phyloP scores from a whole-genome alignment of 2,888 invertebrate genomes.

The Himalopsyche anomala region DNA sequence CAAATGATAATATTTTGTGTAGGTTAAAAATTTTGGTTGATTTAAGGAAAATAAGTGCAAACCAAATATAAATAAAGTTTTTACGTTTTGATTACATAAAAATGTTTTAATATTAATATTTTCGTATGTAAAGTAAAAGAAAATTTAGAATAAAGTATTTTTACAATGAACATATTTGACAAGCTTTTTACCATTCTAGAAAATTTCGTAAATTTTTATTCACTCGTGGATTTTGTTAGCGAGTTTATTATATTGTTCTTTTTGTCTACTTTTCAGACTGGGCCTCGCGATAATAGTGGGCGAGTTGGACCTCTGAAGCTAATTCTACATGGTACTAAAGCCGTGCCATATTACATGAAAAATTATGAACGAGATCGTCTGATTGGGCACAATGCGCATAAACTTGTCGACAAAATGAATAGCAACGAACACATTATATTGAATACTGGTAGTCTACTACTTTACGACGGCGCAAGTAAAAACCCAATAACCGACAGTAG shows the following conservation, averaged over 20 bases:
- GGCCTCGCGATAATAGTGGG: slow-evolving; percentile 76
- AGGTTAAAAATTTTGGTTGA: no score
- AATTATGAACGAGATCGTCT: slow-evolving; percentile 64
- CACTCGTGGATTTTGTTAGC: no score
- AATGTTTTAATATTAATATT: no score
- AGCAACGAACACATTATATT: neutral
- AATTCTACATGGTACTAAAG: slow-evolving; percentile 84
- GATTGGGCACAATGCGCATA: slow-evolving; percentile 2
- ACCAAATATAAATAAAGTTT: no score
- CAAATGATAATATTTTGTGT: no score
- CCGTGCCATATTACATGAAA: slow-evolving; percentile 80
- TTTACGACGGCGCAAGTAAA: neutral
- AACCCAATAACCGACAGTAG: neutral
- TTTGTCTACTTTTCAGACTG: slow-evolving; percentile 68
- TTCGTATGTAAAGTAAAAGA: no score
- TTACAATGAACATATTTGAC: no score
- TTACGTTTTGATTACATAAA: no score
- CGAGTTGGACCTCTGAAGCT: slow-evolving; percentile 78
- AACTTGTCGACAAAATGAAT: neutral
- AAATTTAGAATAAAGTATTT: no score
- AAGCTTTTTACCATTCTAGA: no score
- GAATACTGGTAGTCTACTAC: neutral
- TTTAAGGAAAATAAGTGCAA: no score
- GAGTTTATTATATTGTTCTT: neutral
- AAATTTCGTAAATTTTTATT: no score